phyloP scores from a whole-genome alignment of 1,140 invertebrate genomes.

The Mercenaria mercenaria region DNA sequence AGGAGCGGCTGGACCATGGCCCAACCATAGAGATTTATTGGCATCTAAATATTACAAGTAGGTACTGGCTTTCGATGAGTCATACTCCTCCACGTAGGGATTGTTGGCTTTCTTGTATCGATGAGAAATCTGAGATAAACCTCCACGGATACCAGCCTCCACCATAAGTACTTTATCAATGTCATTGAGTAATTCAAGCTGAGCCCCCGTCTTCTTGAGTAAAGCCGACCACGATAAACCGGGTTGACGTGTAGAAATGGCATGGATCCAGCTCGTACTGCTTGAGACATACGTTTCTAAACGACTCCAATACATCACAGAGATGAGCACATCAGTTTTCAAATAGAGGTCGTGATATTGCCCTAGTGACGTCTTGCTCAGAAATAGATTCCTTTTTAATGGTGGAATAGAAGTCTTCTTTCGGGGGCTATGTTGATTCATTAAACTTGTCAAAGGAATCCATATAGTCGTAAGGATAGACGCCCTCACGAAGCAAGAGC shows the following conservation, averaged over 20 bases:
- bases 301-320: conserved; percentile 28
- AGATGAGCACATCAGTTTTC: conserved; percentile 23
- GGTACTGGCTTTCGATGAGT: conserved; percentile 52
- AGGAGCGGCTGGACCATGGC: conserved; percentile 55
- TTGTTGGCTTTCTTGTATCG: conserved; percentile 76
- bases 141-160: conserved; percentile 71
- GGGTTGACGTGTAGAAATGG: conserved; percentile 70
- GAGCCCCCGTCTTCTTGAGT: conserved; percentile 72
- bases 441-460: conserved; percentile 25
- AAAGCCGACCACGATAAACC: conserved; percentile 74
- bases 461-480: conserved; percentile 31
- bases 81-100: conserved; percentile 65
- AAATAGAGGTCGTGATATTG: conserved; percentile 33
- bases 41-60: conserved; percentile 72
- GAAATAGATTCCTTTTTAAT: conserved; percentile 19
- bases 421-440: neutral
- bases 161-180: conserved; percentile 74
- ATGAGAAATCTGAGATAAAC: conserved; percentile 66
- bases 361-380: neutral
- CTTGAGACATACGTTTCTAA: neutral
- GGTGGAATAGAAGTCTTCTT: conserved; percentile 25
- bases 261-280: conserved; percentile 73
- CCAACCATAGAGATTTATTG: conserved; percentile 43
- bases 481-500: conserved; percentile 17
- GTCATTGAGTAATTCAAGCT: conserved; percentile 77